Evolutionary conservation across 2,113 vertebrate genomes (phyloP).

Genomic region (Pagrus major): DNA sequence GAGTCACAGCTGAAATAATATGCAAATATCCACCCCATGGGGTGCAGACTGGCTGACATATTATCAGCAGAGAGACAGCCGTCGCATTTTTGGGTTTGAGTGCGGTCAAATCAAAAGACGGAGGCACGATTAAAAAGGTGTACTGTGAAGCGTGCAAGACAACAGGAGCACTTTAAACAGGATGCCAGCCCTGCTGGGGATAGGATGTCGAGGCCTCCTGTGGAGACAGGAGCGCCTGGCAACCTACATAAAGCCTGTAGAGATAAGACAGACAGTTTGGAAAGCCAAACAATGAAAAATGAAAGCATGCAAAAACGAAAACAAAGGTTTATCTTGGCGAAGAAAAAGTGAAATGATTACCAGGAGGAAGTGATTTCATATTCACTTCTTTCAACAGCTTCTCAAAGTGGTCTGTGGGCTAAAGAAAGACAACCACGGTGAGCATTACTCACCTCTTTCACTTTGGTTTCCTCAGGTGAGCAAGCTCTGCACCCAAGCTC

Average conservation of each 20-base stretch:
- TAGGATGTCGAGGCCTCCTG: conserved; percentile 62
- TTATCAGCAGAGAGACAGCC: conserved; percentile 84
- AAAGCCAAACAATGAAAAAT: conserved; percentile 64
- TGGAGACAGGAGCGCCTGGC: conserved; percentile 60
- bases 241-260: conserved; percentile 61
- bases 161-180: conserved; percentile 68
- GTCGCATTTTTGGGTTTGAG: conserved; percentile 63
- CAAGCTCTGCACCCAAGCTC: not conserved
- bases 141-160: conserved; percentile 53
- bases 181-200: conserved; percentile 62
- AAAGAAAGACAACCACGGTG: not conserved
- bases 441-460: not conserved
- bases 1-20: conserved; percentile 76
- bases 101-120: conserved; percentile 78
- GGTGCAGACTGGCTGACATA: conserved; percentile 69
- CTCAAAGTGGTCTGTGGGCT: not conserved
- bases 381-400: conserved; percentile 10
- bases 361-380: conserved; percentile 34
- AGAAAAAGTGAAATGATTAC: conserved; percentile 33
- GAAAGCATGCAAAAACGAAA: conserved; percentile 42
- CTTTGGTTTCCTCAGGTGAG: not conserved
- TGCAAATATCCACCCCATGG: conserved; percentile 83
- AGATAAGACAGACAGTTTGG: conserved; percentile 60
- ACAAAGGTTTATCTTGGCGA: conserved; percentile 44
- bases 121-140: conserved; percentile 78